Base-by-base conservation (phyloP, 2,888 invertebrate genomes). In the Aleiodes testaceus region DNA sequence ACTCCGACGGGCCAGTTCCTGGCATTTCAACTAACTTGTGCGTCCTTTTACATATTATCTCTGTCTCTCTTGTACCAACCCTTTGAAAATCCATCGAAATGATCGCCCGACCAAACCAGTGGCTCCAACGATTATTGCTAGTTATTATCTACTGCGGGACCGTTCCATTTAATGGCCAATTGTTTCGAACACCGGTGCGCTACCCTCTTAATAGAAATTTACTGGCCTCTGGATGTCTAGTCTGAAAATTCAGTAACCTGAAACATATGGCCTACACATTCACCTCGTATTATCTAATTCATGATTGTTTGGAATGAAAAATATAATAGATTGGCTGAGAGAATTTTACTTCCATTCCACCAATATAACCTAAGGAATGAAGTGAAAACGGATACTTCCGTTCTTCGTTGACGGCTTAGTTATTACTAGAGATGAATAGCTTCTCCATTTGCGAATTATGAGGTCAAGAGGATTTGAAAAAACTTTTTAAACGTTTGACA, bases 91-190 rank as follows among this genome's bases (percentile, higher is more conserved):
- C 49, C 66, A 30, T 22, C 65, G 55, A 63, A 47, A 64, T 67
- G 59, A 50, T 69, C 53, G 66, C 79, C 79, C 79, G 80, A 79
- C 77, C 71, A 75, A 78, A 79, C 77, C 75, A 72, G 77, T 78
- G 79, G 74, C 75, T 78, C 75, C 73, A 78, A 77, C 81, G 84
- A 83, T 86, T 85, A 85, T 84, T 85, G 82, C 83, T 81, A 83
- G 82, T 85, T 85, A 85, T 85, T 86, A 86, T 84, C 82, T 83
- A 82, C 85, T 81, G 80, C 81, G 84, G 84, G 83, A 84, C 82
- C 83, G 81, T 85, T 84, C 83, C 82, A 84, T 85, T 84, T 85
- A 85, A 86, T 84, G 84, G 84, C 75, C 85, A 82, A 86, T 87
- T 86, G 85, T 85, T 86, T 85, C 80, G 81, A 85, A 84, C 80